These are phyloP conservation scores for Muraenolepis orangiensis DNA, from an alignment of 2,797 vertebrate species.

Conservation along the genomic window DNA sequence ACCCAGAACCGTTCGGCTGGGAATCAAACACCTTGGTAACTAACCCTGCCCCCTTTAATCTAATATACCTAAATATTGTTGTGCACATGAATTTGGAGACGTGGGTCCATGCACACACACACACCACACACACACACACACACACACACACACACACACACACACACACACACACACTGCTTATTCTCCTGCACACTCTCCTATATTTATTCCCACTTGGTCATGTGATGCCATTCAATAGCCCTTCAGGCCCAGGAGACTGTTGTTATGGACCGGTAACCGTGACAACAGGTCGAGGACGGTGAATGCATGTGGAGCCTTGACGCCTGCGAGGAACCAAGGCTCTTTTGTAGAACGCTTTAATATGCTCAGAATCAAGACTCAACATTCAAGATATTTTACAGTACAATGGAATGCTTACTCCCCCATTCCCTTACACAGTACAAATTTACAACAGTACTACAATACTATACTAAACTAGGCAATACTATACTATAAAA, in stretches of 20 bases:
- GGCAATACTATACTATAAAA: too few relatives aligned
- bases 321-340: slow-evolving; percentile 18
- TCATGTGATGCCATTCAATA: slow-evolving; percentile 42
- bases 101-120: background rate
- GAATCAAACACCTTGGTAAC: too few relatives aligned
- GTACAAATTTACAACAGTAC: too few relatives aligned
- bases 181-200: slow-evolving; percentile 3
- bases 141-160: background rate
- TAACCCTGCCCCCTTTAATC: too few relatives aligned
- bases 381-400: too few relatives aligned
- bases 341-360: slow-evolving; percentile 21
- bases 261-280: slow-evolving; percentile 58
- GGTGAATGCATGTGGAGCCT: slow-evolving; percentile 22
- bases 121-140: slow-evolving; percentile 2
- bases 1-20: too few relatives aligned
- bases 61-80: too few relatives aligned
- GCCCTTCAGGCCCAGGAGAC: slow-evolving; percentile 46
- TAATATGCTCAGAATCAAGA: background rate
- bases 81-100: too few relatives aligned
- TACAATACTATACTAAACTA: too few relatives aligned
- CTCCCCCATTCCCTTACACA: too few relatives aligned
- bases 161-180: slow-evolving; percentile 11
- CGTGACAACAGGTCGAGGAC: slow-evolving; percentile 44
- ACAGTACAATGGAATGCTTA: too few relatives aligned
- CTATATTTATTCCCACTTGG: slow-evolving; percentile 14